Evolutionary conservation across 2,888 invertebrate genomes (phyloP).

Genomic region (Calameuta filiformis): DNA sequence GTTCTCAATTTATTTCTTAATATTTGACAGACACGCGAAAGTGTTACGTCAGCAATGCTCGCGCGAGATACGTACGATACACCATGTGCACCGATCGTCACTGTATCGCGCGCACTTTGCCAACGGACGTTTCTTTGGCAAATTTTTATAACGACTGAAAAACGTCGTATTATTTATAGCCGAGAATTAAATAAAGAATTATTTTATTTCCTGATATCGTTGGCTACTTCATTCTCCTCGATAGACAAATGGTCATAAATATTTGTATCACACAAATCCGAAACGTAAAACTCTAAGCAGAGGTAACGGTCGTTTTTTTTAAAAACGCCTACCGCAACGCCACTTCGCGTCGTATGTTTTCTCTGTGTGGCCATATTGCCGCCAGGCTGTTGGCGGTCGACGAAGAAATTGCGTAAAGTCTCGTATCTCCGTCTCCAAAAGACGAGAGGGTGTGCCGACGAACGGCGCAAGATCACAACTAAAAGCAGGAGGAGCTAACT

Average conservation of each 20-base stretch:
- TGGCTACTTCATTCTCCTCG: background rate
- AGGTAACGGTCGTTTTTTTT: background rate
- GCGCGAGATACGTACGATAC: background rate
- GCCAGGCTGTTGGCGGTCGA: background rate
- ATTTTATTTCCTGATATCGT: constrained; percentile 21
- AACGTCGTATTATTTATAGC: constrained; percentile 31
- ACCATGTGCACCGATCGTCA: background rate
- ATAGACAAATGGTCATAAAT: background rate
- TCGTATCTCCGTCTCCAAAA: background rate
- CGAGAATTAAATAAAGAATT: constrained; percentile 25
- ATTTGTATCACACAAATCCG: background rate
- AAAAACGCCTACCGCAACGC: background rate
- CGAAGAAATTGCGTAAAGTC: background rate
- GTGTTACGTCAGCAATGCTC: background rate
- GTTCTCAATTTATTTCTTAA: background rate
- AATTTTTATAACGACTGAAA: background rate
- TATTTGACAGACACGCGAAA: background rate
- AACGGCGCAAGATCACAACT: background rate
- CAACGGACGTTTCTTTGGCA: background rate
- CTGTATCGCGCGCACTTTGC: background rate
- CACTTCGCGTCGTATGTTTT: background rate
- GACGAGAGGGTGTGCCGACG: background rate
- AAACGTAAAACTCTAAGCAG: background rate
- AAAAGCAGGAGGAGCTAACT: background rate
- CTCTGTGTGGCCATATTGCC: background rate